Conservation (phyloP, 2,797 vertebrate species). For the Carapus acus region DNA sequence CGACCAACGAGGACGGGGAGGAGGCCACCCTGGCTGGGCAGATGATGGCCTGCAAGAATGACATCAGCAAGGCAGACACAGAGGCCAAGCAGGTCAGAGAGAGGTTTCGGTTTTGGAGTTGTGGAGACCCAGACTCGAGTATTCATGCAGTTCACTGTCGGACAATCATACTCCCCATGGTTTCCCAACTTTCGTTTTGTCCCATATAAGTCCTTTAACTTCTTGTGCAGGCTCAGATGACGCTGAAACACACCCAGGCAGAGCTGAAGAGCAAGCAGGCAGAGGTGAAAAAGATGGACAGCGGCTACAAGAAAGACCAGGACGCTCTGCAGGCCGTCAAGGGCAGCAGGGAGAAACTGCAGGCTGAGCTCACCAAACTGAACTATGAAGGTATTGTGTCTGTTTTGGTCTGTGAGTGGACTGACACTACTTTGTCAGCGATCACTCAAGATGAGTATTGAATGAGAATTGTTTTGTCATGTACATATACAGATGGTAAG, state of each 20-base stretch:
- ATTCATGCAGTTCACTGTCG: background rate
- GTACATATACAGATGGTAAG: constrained; percentile 74
- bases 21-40: constrained; percentile 86
- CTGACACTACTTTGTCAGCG: no score
- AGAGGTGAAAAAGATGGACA: constrained; percentile 89
- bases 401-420: background rate
- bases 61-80: constrained; percentile 88
- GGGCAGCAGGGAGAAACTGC: constrained; percentile 74
- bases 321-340: constrained; percentile 74
- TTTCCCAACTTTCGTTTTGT: no score
- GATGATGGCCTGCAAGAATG: constrained; percentile 94
- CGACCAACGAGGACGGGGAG: constrained; percentile 82
- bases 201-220: background rate
- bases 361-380: constrained; percentile 79
- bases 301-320: constrained; percentile 83
- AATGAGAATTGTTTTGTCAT: no score
- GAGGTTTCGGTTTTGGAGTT: no score
- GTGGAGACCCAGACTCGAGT: no score
- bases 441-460: constrained; percentile 5
- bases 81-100: constrained; percentile 96
- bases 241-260: constrained; percentile 82
- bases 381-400: constrained; percentile 80
- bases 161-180: no score
- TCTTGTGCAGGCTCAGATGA: constrained; percentile 85
- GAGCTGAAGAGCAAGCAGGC: constrained; percentile 87